Base-by-base conservation (phyloP, 1,140 invertebrate genomes). In the Pseudomyrmex gracilis region DNA sequence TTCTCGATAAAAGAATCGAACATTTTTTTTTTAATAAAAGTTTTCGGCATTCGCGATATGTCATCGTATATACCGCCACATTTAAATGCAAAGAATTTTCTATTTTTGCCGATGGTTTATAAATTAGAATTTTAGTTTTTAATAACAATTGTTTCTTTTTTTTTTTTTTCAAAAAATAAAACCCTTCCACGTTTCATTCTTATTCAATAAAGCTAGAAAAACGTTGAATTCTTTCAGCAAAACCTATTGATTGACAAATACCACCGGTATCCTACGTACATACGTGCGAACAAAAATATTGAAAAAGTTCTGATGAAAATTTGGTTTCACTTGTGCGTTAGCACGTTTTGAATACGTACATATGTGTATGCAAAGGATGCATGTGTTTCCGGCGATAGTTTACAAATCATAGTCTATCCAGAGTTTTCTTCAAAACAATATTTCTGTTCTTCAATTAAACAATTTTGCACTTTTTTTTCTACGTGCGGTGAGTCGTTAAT, bases 201-300 rank as follows among this genome's bases (percentile, higher is more conserved):
- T 15, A 15, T 70, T 45, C 61, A 53, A 66, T 77, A 67, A 53
- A 77, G 24, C n/a, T 76, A 43, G 51, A 66, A 43, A 47, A 64
- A 76, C 64, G 43, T 77, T 77, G 47, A 77, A 67, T 77, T 77
- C 24, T 67, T 77, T 2, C n/a, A 8, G 60, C 7, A 51, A 24
- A 77, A 77, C 43, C 66, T 67, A 77, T 53, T 43, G 24, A 45
- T 12, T 24, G 47, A 53, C 64, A 34, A 64, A 66, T 67, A 76
- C 2, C 49, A 63, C 22, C 34, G 57, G 58, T 64, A 76, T 77
- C 53, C 13, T 73, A 17, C 34, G 3, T 43, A 43, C 10, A 66
- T 76, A 15, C 5, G 7, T 34, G 34, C 34, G 34, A 67, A 76
- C 24, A 45, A 53, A 64, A 77, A 55, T 77, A 67, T 66, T 15